Base-by-base conservation (phyloP, 2,888 invertebrate genomes). In the Hydriomena furcata region DNA sequence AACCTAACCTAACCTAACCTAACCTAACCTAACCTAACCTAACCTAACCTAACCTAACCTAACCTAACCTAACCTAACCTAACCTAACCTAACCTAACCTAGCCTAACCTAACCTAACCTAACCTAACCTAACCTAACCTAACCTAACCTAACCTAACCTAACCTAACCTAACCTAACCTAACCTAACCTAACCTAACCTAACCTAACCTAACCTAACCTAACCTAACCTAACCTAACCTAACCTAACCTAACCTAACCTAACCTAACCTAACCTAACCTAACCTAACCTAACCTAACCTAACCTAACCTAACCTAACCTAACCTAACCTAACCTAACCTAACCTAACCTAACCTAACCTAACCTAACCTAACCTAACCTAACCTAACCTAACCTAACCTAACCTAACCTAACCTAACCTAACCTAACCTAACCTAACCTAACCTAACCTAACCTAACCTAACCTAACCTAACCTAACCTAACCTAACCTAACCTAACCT, bases 21-120 rank as follows among this genome's bases (percentile, higher is more conserved):
- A 17, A 34, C 17, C 34, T 20, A 17, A 34, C 17, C 56, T 56
- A 56, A 56, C 56, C 56, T 55, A 55, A 55, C 55, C 55, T 55
- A 54, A 58, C 51, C 55, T 55, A 55, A 55, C 56, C 56, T 53
- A 53, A 53, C 57, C 57, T 56, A 52, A 56, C 50, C 57, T 51
- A 50, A 50, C 53, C 57, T 50, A 52, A 45, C 50, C 51, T 47
- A 53, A 55, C 53, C 59, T 51, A 55, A 59, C 53, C 59, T 51
- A 51, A 53, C 51, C 51, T 53, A 55, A 59, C 58, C 55, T 55
- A 51, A 53, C 51, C 49, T 51, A 52, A 54, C 52, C 53, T 51
- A 51, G 52, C 48, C 49, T 49, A 54, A 49, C 49, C 48, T 48
- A 48, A 53, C 53, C 44, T 45, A 46, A 45, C 41, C 46, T 42